Evolutionary conservation across 2,113 vertebrate species (phyloP).

Genomic region (Acrocephalus arundinaceus): DNA sequence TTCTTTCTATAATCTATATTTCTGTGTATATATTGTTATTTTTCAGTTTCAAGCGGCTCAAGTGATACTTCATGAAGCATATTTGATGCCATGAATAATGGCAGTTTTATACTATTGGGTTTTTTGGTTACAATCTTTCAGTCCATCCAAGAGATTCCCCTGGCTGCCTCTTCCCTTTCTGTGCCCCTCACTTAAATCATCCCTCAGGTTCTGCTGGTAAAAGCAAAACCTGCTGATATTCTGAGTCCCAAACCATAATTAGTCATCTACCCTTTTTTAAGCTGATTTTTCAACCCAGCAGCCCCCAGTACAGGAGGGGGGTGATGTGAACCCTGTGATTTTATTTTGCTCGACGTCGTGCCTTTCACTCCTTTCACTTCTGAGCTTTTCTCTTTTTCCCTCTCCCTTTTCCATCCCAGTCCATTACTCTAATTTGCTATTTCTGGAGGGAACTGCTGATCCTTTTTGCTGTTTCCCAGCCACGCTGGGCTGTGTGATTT

Average conservation of each 20-base stretch:
- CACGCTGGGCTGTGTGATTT: background rate
- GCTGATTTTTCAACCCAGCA: background rate
- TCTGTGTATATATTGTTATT: background rate
- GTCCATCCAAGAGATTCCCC: background rate
- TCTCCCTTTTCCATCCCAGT: background rate
- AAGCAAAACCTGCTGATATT: background rate
- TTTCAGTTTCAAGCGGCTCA: background rate
- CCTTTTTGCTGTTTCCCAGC: background rate
- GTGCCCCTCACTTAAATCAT: accelerated
- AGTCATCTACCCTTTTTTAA: background rate
- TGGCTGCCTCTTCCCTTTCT: background rate
- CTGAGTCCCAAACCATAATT: background rate
- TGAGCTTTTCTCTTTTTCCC: background rate
- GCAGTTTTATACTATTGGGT: background rate
- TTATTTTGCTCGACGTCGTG: background rate
- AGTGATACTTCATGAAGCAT: background rate
- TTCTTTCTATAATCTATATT: background rate
- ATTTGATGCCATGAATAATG: background rate
- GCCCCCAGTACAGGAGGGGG: background rate
- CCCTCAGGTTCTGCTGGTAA: background rate
- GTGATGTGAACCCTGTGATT: background rate
- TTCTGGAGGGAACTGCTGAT: background rate
- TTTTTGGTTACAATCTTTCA: background rate
- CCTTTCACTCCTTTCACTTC: background rate
- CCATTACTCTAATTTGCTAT: background rate